These are phyloP conservation scores for Hippocampus mohnikei DNA, from an alignment of 2,113 vertebrate genomes.

Conservation along the genomic window DNA sequence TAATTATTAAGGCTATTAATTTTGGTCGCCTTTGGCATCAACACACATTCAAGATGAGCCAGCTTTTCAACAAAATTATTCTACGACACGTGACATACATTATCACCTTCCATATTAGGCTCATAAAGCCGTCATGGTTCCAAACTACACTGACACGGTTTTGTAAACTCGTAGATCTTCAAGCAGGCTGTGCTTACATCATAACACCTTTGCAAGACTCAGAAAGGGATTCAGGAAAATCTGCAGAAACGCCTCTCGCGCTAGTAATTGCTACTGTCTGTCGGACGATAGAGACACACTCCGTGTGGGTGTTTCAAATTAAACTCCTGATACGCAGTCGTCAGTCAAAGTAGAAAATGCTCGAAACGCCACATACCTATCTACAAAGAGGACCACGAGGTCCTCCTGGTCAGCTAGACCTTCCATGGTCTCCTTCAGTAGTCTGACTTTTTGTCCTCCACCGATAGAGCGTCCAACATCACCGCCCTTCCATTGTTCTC, in stretches of 20 bases:
- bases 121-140: slow-evolving; percentile 51
- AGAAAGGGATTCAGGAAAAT: slow-evolving; percentile 16
- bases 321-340: neutral
- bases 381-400: slow-evolving; percentile 84
- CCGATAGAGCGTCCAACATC: slow-evolving; percentile 85
- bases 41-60: slow-evolving; percentile 28
- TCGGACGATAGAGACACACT: neutral
- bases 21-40: no score
- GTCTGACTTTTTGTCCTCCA: slow-evolving; percentile 91
- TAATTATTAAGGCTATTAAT: no score
- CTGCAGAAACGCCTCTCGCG: slow-evolving; percentile 26
- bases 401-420: slow-evolving; percentile 80
- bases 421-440: slow-evolving; percentile 86
- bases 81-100: slow-evolving; percentile 26
- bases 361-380: slow-evolving; percentile 76
- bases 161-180: slow-evolving; percentile 43
- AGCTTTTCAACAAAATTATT: slow-evolving; percentile 35
- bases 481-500: slow-evolving; percentile 87
- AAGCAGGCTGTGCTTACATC: slow-evolving; percentile 36
- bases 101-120: slow-evolving; percentile 31
- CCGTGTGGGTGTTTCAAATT: neutral
- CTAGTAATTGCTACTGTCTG: slow-evolving; percentile 35
- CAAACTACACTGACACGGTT: slow-evolving; percentile 46
- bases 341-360: neutral
- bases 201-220: slow-evolving; percentile 44